A percentile compares a stretch with the other conserved stretches of the same genome.
phyloP scores from a whole-genome alignment of 2,797 vertebrate species.

The Distichodus sexfasciatus region DNA sequence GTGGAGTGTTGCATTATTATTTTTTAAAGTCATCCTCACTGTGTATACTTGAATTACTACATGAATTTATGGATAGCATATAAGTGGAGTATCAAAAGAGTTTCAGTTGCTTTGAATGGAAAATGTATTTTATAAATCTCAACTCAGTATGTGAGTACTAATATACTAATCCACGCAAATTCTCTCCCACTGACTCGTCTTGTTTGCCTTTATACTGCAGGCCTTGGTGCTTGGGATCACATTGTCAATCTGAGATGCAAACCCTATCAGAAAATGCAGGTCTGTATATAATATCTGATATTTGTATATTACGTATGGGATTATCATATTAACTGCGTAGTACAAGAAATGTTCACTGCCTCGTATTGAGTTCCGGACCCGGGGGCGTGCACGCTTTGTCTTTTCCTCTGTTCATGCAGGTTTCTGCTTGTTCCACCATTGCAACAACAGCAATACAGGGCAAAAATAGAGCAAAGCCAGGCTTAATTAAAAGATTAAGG shows the following conservation, averaged over 20 bases:
- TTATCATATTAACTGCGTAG: too few species aligned
- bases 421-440: background rate
- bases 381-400: too few species aligned
- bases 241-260: conserved; percentile 87
- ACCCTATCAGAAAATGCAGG: conserved; percentile 95
- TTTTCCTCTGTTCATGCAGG: background rate
- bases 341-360: background rate
- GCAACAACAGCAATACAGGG: conserved; percentile 11
- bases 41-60: too few species aligned
- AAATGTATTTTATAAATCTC: background rate
- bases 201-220: conserved; percentile 63
- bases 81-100: too few species aligned
- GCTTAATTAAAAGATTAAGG: conserved; percentile 6
- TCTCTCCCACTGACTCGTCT: conserved; percentile 6
- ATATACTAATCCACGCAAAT: conserved; percentile 24
- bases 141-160: conserved; percentile 1
- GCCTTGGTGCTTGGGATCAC: conserved; percentile 93
- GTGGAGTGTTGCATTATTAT: too few species aligned
- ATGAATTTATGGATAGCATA: too few species aligned
- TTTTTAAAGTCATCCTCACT: too few species aligned
- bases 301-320: too few species aligned
- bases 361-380: too few species aligned
- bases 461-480: background rate
- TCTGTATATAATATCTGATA: conserved; percentile 53
- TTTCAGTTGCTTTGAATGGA: background rate